Evolutionary conservation across 2,797 vertebrate species (phyloP).

Genomic region (Macroramphosus scolopax): DNA sequence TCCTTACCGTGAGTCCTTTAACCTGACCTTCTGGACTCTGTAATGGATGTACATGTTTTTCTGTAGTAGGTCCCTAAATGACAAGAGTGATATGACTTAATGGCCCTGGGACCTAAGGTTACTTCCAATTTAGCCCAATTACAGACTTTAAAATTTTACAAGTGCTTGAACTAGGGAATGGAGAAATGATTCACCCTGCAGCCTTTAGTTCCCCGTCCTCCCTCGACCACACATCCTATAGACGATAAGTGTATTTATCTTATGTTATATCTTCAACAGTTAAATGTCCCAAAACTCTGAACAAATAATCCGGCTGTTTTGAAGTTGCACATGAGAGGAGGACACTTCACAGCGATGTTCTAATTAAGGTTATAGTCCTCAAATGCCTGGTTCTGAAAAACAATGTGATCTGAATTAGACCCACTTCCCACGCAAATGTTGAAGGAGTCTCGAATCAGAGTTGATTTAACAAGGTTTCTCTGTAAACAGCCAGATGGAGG

Average conservation of each 20-base stretch:
- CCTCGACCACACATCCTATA: constrained; percentile 13
- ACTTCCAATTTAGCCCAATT: constrained; percentile 45
- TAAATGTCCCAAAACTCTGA: too few species aligned
- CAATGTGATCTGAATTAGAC: constrained; percentile 27
- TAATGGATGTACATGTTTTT: constrained; percentile 9
- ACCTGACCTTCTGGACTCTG: too few species aligned
- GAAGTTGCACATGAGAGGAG: constrained; percentile 15
- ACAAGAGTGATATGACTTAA: constrained; percentile 42
- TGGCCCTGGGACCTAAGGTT: constrained; percentile 15
- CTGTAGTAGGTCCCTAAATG: constrained; percentile 21
- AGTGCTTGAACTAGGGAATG: constrained; percentile 36
- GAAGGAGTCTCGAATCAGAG: constrained; percentile 18
- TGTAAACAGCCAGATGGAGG: constrained; percentile 32
- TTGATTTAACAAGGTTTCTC: constrained; percentile 34
- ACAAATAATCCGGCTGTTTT: background rate
- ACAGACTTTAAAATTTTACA: constrained; percentile 35
- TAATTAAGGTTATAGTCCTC: constrained; percentile 29
- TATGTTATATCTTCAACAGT: too few species aligned
- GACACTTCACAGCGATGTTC: constrained; percentile 3
- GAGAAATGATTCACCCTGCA: constrained; percentile 29
- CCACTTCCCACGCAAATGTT: constrained; percentile 16
- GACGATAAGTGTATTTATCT: too few species aligned
- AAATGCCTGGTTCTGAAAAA: constrained; percentile 11
- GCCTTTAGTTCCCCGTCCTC: constrained; percentile 2
- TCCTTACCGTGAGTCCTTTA: background rate